Base-by-base conservation (phyloP, 1,140 invertebrate genomes). In the Panagrolaimus sp. region DNA sequence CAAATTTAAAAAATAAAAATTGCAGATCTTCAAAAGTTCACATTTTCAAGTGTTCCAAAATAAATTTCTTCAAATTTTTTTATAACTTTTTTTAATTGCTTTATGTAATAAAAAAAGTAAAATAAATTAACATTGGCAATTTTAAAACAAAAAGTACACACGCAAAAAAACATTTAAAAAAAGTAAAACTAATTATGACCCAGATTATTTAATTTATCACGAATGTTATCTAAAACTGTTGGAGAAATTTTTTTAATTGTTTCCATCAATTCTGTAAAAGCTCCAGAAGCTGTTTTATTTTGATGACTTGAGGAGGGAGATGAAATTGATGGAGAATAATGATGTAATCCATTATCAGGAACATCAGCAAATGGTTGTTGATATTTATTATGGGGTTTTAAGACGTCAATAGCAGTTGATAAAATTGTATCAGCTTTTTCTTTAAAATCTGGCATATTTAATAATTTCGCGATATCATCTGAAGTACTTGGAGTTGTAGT, bases 141-240 rank as follows among this genome's bases (percentile, higher is more conserved):
- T n/a, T n/a, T n/a, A n/a, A n/a, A n/a, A n/a, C n/a, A n/a, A 38
- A 38, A 38, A 4, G 7, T 4, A 38, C 32, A 38, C 7, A 38
- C 32, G 32, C 32, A 38, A 38, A 38, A 38, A 38, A 38, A 38
- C 32, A 38, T 4, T 4, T 4, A 38, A 38, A 38, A 38, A 38
- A 38, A 2, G 7, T 2, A 4, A 38, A 38, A 38, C 32, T 38
- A 58, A 58, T 58, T 58, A 28, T 58, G 52, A 58, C 52, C 52
- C 21, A 58, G 52, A 58, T 58, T 58, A 58, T 58, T 28, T 28
- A 58, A 58, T 28, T 58, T 58, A n/a, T 58, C 21, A 26, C 52
- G 52, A 21, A 58, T 21, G n/a, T 58, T 58, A 14, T 58, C 28
- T 12, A 58, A n/a, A 26, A 58, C 52, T 12, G 52, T 26, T 21